Evolutionary conservation across 2,797 vertebrate species (phyloP), one percentile per base, ranked within the genome.

Genomic region (Brotula barbata): DNA sequence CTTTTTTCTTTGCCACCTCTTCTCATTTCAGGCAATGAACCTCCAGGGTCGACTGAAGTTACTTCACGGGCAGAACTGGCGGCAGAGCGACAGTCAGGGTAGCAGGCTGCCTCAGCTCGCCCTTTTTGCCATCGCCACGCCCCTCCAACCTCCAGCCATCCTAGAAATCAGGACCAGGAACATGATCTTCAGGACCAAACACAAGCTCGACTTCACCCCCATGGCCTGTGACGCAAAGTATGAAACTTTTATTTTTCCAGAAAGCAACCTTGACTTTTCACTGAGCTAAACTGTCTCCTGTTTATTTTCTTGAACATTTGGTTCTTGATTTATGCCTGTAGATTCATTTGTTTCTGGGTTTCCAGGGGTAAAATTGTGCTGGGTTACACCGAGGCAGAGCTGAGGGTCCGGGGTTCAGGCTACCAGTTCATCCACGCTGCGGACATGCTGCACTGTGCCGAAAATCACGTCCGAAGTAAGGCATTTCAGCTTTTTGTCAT

Each of bases 141-240:
- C 92, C 1, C 77, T 91, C 12, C 93, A 92, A 74, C 86, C 91
- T 0, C 86, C 91, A 1, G 90, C 93, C 58, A 92, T 94, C 71
- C 62, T 93, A 82, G 92, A 94, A 57, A 93, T 95, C 68, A 68
- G 53, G 31, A 93, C 89, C 2, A 89, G 90, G 80, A 91, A 75
- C 1, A 87, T 93, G 84, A 88, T 94, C 79, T 95, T 95, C 82
- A 89, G 93, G 79, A 93, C 93, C 63, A 94, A 95, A 59, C 92
- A 94, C 87, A 94, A 94, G 80, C 85, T 95, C 13, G 93, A 95
- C 78, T 95, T 95, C 79, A 94, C 93, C 1, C 92, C 93, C 5
- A 81, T 86, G 83, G 92, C 93, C 52, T 94, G 93, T 7, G 93
- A 95, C 41, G 90, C 93, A 20, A 79, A 90, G 93, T 95, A 84